Evolutionary conservation across 2,888 invertebrate genomes (phyloP), one percentile per base, ranked within the genome.

Genomic region (Drosophila robusta): DNA sequence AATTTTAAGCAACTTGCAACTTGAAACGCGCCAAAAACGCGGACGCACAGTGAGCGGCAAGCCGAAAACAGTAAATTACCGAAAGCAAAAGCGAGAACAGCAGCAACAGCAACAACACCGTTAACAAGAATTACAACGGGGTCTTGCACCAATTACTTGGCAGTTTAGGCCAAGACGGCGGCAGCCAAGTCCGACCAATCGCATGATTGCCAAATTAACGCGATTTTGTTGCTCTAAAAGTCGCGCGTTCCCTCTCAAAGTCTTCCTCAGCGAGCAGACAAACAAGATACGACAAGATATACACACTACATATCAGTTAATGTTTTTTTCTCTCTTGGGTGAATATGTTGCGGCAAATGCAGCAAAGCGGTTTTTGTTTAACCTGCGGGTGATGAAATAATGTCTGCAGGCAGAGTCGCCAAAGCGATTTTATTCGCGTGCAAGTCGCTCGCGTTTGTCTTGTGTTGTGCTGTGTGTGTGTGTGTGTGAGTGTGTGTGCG

Each of bases 131-230:
- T 45, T 52, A 56, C 44, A 64, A 69, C 50, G 34, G 36, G 32
- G 79, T 80, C 78, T 87, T 89, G 90, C 90, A 89, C 87, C 90
- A 89, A 82, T 90, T 87, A 82, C 78, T 72, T 41, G 70, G 61
- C 57, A 61, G 75, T 80, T 89, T 74, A 70, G 87, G 78, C 75
- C 66, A 70, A 63, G 62, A 47, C 60, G 42, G 42, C 38, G 41
- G 39, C 63, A 41, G 18, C 32, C 45, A 32, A 58, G 41, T 56
- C 42, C 50, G 34, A 39, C 36, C 51, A 38, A 57, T 22, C 36
- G 57, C 50, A 44, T 34, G 75, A 76, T 84, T 88, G 89, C 75
- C 75, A 85, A 87, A 88, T 85, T 88, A 76, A 83, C 56, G 80
- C 73, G 84, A 60, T 69, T 78, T 87, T 57, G 56, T 58, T 67